phyloP scores from a whole-genome alignment of 2,113 vertebrate genomes.

The Pantherophis guttatus region DNA sequence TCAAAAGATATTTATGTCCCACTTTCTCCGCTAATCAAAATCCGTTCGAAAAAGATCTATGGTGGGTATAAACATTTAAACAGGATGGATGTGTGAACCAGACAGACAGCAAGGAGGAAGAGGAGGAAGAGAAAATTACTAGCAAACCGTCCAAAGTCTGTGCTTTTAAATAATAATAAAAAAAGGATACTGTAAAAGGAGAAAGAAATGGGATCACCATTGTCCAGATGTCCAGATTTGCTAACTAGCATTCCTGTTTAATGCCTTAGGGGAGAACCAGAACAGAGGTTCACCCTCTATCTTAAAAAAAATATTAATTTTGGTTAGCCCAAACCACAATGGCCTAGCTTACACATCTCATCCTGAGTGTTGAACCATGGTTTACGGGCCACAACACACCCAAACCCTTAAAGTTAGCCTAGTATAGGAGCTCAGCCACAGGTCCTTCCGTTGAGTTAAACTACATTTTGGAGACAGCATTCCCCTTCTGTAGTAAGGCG shows the following conservation, averaged over 20 bases:
- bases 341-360: not conserved
- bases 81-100: not conserved
- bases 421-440: not conserved
- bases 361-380: not conserved
- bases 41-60: constrained; percentile 21
- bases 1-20: constrained; percentile 39
- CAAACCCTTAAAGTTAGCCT: not conserved
- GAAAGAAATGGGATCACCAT: not conserved
- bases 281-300: not conserved
- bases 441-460: not conserved
- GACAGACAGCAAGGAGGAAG: not conserved
- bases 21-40: constrained; percentile 57
- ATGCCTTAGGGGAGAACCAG: not conserved
- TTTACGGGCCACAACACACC: not conserved
- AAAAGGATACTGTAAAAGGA: not conserved
- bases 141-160: not conserved
- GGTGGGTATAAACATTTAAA: constrained; percentile 34
- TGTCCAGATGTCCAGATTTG: not conserved
- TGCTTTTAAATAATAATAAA: constrained; percentile 9
- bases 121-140: constrained; percentile 19
- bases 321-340: not conserved
- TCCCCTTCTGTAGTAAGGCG: not conserved
- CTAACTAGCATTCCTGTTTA: not conserved
- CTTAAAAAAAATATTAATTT: not conserved
- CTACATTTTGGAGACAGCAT: not conserved